Percentiles rank a stretch among this genome's conserved stretches.
phyloP scores from a whole-genome alignment of 2,888 invertebrate genomes.

The Allophyes oxyacanthae region DNA sequence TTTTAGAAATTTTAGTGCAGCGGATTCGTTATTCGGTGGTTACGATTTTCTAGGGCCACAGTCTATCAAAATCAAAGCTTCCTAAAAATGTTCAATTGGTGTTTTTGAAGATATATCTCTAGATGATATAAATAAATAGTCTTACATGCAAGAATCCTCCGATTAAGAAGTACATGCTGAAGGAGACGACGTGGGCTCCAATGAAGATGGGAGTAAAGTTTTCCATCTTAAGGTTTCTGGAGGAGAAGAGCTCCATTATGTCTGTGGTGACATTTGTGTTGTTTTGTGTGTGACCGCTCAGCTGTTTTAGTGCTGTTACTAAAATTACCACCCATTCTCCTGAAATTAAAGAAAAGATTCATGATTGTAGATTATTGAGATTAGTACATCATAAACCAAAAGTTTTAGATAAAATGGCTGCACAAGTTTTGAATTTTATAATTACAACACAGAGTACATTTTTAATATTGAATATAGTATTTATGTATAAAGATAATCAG shows the following conservation, averaged over 20 bases:
- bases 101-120: background rate
- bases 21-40: background rate
- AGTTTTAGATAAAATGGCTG: too few species aligned
- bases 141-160: slow-evolving; percentile 92
- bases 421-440: too few species aligned
- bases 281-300: slow-evolving; percentile 77
- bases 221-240: slow-evolving; percentile 87
- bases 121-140: slow-evolving; percentile 34
- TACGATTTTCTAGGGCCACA: too few species aligned
- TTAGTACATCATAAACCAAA: too few species aligned
- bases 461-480: too few species aligned
- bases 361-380: too few species aligned
- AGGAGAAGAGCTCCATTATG: slow-evolving; percentile 78
- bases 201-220: slow-evolving; percentile 85
- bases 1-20: background rate
- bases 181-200: slow-evolving; percentile 86
- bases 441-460: too few species aligned
- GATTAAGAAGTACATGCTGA: slow-evolving; percentile 89
- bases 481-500: too few species aligned
- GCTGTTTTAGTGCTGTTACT: slow-evolving; percentile 90
- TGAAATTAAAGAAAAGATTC: slow-evolving; percentile 65
- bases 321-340: slow-evolving; percentile 92
- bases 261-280: slow-evolving; percentile 74
- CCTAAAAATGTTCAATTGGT: too few species aligned
- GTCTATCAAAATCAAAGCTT: too few species aligned